These are phyloP conservation scores for Herpailurus yagouaroundi DNA, from an alignment of 2,113 vertebrate genomes.

Conservation along the genomic window DNA sequence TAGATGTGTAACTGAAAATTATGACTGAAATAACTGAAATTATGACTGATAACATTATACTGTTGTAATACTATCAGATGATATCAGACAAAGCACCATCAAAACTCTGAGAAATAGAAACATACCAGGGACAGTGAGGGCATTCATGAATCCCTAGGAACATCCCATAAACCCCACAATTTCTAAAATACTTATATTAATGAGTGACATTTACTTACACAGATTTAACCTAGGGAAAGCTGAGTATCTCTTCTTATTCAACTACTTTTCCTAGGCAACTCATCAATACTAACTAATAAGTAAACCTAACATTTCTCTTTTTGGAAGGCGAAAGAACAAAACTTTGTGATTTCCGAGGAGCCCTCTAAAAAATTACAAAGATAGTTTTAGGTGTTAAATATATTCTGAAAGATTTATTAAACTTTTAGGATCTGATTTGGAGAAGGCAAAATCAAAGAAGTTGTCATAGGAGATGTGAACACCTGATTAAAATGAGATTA, in stretches of 20 bases:
- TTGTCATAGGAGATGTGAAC: neutral
- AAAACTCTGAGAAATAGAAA: neutral
- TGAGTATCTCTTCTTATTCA: neutral
- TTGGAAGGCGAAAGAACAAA: neutral
- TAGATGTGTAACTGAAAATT: neutral
- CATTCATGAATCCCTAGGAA: neutral
- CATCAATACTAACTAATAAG: neutral
- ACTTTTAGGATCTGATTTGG: neutral
- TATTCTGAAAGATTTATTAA: constrained; percentile 1
- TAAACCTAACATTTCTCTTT: neutral
- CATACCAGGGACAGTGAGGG: fast-evolving
- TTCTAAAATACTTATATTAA: neutral
- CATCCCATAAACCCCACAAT: neutral
- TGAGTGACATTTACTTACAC: neutral
- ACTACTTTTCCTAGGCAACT: neutral
- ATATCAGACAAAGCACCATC: neutral
- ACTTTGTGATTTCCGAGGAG: neutral
- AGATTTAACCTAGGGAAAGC: neutral
- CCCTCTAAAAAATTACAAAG: neutral
- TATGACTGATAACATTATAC: neutral
- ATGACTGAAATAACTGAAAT: neutral
- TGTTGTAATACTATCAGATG: neutral
- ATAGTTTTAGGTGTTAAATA: neutral
- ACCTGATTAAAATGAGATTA: constrained; percentile 1
- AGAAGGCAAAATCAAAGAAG: neutral